A percentile compares a stretch with the other conserved stretches of the same genome.
Conservation (phyloP, 2,888 invertebrate species). For the Drosophila kokeensis region DNA sequence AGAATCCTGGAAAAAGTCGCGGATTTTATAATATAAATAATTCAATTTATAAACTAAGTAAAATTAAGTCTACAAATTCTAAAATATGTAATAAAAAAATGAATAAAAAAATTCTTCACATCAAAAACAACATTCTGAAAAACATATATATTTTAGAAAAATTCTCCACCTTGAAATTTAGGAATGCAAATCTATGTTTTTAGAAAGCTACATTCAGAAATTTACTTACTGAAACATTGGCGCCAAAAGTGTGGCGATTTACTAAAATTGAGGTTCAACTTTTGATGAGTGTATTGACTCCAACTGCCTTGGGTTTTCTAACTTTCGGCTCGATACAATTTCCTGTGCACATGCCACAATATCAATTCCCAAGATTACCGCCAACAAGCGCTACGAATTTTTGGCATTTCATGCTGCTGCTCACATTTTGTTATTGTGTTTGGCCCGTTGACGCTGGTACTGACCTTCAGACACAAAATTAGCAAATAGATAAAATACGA, state of each 20-base stretch:
- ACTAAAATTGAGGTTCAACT: background rate
- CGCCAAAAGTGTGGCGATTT: background rate
- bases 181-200: background rate
- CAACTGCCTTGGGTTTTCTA: conserved; percentile 23
- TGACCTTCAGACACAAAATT: conserved; percentile 77
- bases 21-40: too few relatives aligned
- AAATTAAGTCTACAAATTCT: too few relatives aligned
- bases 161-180: background rate
- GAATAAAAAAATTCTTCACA: too few relatives aligned
- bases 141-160: background rate
- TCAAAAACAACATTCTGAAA: too few relatives aligned
- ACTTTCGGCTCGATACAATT: conserved; percentile 56
- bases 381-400: conserved; percentile 16
- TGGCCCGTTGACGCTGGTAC: conserved; percentile 67
- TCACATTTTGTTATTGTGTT: conserved; percentile 26
- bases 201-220: background rate
- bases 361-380: conserved; percentile 68
- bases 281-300: background rate
- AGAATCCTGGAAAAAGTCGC: too few relatives aligned
- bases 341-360: conserved; percentile 68
- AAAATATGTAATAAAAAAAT: too few relatives aligned
- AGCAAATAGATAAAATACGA: conserved; percentile 64
- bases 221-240: background rate
- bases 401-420: conserved; percentile 41
- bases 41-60: too few relatives aligned